Percentiles rank a stretch among this genome's conserved stretches.
phyloP scores from a whole-genome alignment of 2,113 vertebrate species.

The Opisthocomus hoazin region DNA sequence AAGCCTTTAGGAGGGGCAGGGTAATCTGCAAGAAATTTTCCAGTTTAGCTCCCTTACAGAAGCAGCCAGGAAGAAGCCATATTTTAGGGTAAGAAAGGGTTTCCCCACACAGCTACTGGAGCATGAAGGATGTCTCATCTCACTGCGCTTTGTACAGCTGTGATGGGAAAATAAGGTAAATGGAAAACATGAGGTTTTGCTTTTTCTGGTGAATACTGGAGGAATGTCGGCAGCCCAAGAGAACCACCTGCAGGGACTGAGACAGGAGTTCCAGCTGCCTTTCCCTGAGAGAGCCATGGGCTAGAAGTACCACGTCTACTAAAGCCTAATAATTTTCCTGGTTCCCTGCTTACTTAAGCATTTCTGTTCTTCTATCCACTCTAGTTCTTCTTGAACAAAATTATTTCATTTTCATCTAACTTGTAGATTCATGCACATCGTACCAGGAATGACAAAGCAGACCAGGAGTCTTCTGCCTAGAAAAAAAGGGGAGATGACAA shows the following conservation, averaged over 20 bases:
- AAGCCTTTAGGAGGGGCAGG: background rate
- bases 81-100: background rate
- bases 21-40: background rate
- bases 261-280: background rate
- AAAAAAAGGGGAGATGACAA: background rate
- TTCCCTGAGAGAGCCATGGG: background rate
- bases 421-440: background rate
- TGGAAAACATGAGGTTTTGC: background rate
- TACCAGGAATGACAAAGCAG: background rate
- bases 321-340: background rate
- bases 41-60: background rate
- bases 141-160: background rate
- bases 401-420: background rate
- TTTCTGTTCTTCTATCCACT: background rate
- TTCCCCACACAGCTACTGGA: background rate
- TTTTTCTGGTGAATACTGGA: background rate
- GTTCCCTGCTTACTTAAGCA: background rate
- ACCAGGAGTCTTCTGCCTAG: background rate
- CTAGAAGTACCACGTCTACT: background rate
- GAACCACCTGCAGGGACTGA: background rate
- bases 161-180: background rate
- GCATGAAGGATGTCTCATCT: background rate
- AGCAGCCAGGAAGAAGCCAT: background rate
- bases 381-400: background rate
- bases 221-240: background rate